A percentile compares a stretch with the other conserved stretches of the same genome.
Conservation (phyloP, 2,113 vertebrate species). For the Cygnus buccinator region DNA sequence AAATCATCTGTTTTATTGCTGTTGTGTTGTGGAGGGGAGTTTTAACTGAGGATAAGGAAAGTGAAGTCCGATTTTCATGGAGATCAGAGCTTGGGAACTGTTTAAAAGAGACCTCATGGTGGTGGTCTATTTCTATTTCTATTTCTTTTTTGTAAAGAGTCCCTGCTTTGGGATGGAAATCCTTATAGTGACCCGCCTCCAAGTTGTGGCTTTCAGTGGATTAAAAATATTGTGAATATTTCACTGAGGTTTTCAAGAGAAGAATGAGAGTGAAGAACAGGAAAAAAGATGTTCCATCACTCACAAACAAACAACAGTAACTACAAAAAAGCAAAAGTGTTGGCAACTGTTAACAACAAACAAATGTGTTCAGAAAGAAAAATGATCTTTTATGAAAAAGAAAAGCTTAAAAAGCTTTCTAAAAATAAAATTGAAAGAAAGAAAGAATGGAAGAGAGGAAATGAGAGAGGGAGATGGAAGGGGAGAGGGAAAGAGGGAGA, state of each 20-base stretch:
- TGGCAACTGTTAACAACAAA: not conserved
- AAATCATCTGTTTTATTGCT: not conserved
- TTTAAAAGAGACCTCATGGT: not conserved
- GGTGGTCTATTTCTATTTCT: not conserved
- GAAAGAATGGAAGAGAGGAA: too few species aligned
- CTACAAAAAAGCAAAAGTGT: not conserved
- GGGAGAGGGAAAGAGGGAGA: too few species aligned
- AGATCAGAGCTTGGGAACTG: not conserved
- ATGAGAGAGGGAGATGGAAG: too few species aligned
- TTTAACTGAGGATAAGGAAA: not conserved
- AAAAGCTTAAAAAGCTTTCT: not conserved
- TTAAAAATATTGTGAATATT: not conserved
- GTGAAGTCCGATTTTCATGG: not conserved
- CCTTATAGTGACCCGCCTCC: not conserved
- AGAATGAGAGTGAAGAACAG: not conserved
- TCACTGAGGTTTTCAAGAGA: not conserved
- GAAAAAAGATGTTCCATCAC: not conserved
- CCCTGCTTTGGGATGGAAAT: not conserved
- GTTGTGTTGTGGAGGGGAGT: not conserved
- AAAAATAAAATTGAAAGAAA: not conserved
- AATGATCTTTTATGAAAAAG: not conserved
- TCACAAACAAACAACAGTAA: not conserved
- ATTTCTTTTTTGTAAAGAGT: not conserved
- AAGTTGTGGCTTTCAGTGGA: not conserved
- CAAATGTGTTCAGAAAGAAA: not conserved